These are phyloP conservation scores for Ectemnius lituratus DNA, from an alignment of 2,888 invertebrate species.

Conservation along the genomic window DNA sequence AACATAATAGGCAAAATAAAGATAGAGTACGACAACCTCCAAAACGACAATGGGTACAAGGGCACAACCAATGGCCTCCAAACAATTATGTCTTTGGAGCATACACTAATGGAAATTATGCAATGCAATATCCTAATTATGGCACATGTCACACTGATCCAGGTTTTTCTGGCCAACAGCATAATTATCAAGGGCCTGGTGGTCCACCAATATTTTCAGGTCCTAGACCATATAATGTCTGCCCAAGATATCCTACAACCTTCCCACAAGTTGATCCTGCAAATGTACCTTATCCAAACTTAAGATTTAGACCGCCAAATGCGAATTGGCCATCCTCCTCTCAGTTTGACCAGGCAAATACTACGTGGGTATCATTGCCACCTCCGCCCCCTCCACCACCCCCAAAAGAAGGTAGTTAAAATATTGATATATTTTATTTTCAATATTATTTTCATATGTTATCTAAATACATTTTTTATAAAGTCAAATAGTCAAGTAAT, in stretches of 20 bases:
- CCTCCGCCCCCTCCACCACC: conserved; percentile 50
- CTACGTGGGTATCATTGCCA: conserved; percentile 57
- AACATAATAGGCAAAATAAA: conserved; percentile 21
- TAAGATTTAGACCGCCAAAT: conserved; percentile 24
- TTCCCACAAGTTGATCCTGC: conserved; percentile 5
- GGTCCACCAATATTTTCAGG: conserved; percentile 9
- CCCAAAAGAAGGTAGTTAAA: conserved; percentile 35
- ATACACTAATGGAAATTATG: conserved; percentile 1
- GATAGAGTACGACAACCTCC: conserved; percentile 52
- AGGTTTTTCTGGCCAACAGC: conserved; percentile 17
- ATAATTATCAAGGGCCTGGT: conserved; percentile 26
- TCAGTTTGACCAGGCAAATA: conserved; percentile 14
- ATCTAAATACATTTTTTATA: background rate
- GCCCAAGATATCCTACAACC: conserved; percentile 12
- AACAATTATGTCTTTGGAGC: conserved; percentile 26
- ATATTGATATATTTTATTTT: background rate
- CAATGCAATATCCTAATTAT: conserved; percentile 30
- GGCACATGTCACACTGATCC: conserved; percentile 16
- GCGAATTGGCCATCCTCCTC: conserved; percentile 32
- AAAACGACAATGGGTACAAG: conserved; percentile 2
- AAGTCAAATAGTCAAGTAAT: too few species aligned
- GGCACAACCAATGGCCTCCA: conserved; percentile 7
- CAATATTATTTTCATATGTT: conserved; percentile 5
- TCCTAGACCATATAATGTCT: conserved; percentile 22
- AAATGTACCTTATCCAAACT: conserved; percentile 10